Evolutionary conservation across 2,797 vertebrate species (phyloP).

Genomic region (Austrolebias charrua): DNA sequence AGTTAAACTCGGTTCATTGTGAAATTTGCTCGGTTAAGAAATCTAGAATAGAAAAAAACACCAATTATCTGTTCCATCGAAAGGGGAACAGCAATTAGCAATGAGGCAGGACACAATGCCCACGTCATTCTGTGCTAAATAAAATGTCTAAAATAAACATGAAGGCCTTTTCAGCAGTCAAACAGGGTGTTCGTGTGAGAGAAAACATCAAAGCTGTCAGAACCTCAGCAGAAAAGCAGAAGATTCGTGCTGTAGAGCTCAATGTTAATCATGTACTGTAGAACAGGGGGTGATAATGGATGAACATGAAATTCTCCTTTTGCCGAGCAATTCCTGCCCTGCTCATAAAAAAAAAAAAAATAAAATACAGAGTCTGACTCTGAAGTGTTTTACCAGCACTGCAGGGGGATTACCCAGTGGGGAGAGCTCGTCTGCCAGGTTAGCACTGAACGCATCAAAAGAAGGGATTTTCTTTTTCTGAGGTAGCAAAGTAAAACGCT

Average conservation of each 20-base stretch:
- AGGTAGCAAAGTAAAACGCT: slow-evolving; percentile 53
- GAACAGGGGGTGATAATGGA: slow-evolving; percentile 7
- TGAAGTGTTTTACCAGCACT: slow-evolving; percentile 36
- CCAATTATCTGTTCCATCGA: not conserved
- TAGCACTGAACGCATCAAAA: slow-evolving; percentile 53
- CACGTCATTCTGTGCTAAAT: not conserved
- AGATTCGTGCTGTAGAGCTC: slow-evolving; percentile 16
- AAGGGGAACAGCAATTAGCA: not conserved
- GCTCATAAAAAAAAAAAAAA: slow-evolving; percentile 33
- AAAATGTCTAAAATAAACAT: slow-evolving; percentile 5
- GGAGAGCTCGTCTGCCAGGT: slow-evolving; percentile 35
- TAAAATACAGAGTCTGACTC: slow-evolving; percentile 20
- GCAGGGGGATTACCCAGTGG: slow-evolving; percentile 18
- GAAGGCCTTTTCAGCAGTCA: not conserved
- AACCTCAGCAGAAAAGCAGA: not conserved
- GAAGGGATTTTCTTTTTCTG: slow-evolving; percentile 50
- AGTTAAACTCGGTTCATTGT: slow-evolving; percentile 8
- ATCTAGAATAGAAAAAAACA: not conserved
- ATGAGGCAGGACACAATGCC: slow-evolving; percentile 5
- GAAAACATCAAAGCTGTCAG: slow-evolving; percentile 16
- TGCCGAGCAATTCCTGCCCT: slow-evolving; percentile 10
- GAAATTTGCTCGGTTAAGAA: slow-evolving; percentile 10
- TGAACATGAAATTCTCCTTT: slow-evolving; percentile 33
- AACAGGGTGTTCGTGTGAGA: slow-evolving; percentile 12
- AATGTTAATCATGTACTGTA: slow-evolving; percentile 13